phyloP scores from a whole-genome alignment of 2,888 invertebrate species.

The Ypsolopha sequella region DNA sequence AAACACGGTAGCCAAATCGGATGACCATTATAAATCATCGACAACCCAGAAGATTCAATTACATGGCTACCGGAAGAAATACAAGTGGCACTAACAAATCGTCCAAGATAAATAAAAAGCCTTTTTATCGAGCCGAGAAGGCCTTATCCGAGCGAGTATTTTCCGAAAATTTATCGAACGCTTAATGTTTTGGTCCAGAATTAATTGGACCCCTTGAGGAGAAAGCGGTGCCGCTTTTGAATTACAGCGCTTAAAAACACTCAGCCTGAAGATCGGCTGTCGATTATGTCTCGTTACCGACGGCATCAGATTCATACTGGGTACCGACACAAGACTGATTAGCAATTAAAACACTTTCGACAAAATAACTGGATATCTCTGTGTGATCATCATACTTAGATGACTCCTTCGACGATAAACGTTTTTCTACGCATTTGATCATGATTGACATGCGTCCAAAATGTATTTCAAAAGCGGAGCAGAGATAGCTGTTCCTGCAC shows the following conservation, averaged over 20 bases:
- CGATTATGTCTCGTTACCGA: conserved; percentile 3
- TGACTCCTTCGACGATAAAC: too few species aligned
- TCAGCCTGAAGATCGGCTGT: background rate
- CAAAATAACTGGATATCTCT: too few species aligned
- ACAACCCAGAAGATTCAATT: conserved; percentile 61
- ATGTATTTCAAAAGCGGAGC: too few species aligned
- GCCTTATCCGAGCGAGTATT: conserved; percentile 31
- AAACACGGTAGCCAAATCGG: background rate
- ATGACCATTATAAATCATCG: background rate
- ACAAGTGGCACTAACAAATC: conserved; percentile 67
- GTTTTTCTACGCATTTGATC: too few species aligned
- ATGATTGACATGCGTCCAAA: too few species aligned
- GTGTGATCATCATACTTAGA: too few species aligned
- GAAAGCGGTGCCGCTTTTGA: conserved; percentile 49
- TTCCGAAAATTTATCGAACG: conserved; percentile 53
- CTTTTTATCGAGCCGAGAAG: conserved; percentile 26
- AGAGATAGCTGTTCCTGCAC: too few species aligned
- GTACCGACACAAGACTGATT: too few species aligned
- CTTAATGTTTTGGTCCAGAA: conserved; percentile 55
- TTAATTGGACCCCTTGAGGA: conserved; percentile 48
- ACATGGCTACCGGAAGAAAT: conserved; percentile 60
- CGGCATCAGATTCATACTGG: too few species aligned
- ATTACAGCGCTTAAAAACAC: conserved; percentile 41
- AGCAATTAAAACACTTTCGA: too few species aligned
- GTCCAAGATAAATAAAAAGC: conserved; percentile 61